Evolutionary conservation across 2,113 vertebrate species (phyloP).

Genomic region (Grallaria varia): DNA sequence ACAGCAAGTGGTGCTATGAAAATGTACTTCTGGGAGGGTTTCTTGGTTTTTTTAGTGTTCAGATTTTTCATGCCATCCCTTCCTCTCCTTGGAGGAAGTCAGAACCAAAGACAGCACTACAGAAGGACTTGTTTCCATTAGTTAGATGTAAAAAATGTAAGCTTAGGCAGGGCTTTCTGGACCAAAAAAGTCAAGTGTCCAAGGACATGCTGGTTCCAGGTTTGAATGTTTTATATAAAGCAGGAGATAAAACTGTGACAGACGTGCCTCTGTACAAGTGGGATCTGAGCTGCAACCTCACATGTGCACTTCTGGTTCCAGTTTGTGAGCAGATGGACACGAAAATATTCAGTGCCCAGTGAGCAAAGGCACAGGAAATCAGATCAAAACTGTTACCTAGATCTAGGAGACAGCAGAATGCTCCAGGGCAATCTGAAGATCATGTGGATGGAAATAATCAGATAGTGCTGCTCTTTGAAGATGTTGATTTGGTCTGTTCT

Average conservation of each 20-base stretch:
- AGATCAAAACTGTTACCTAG: neutral
- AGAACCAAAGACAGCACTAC: neutral
- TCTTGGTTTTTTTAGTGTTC: neutral
- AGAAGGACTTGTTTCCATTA: neutral
- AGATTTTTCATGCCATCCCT: neutral
- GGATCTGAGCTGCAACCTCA: neutral
- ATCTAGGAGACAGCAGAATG: neutral
- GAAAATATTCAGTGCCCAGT: neutral
- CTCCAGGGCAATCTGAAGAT: neutral
- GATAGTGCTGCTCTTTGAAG: neutral
- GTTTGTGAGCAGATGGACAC: neutral
- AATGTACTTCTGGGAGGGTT: neutral
- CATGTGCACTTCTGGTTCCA: neutral
- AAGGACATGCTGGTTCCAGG: neutral
- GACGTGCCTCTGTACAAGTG: neutral
- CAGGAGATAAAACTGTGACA: neutral
- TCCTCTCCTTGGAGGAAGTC: neutral
- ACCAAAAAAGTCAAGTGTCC: neutral
- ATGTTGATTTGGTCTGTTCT: neutral
- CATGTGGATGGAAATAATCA: constrained; percentile 5
- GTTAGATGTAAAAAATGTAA: neutral
- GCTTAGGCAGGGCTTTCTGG: neutral
- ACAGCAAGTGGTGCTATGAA: neutral
- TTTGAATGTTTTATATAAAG: neutral
- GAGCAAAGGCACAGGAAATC: neutral